Evolutionary conservation across 2,113 vertebrate species (phyloP).

Genomic region (Jacana jacana): DNA sequence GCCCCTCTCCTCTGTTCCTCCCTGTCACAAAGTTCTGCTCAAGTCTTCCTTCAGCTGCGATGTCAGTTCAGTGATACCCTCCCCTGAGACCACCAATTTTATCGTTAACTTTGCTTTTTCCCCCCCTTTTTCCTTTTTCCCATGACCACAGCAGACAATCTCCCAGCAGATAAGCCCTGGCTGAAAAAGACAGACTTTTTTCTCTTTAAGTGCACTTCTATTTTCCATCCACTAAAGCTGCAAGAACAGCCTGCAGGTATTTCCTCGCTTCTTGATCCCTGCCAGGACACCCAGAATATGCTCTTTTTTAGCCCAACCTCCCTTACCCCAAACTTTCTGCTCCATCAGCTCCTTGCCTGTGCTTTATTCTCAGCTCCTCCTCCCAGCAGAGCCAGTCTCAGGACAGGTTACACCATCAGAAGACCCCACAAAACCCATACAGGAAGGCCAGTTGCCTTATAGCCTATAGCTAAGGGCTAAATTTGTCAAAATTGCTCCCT

Average conservation of each 20-base stretch:
- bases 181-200: not conserved
- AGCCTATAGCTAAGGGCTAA: not conserved
- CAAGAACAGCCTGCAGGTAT: not conserved
- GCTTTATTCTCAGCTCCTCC: not conserved
- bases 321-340: not conserved
- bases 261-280: not conserved
- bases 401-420: not conserved
- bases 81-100: not conserved
- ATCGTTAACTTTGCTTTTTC: not conserved
- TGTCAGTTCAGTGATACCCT: not conserved
- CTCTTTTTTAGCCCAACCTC: not conserved
- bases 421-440: not conserved
- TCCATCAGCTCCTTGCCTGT: not conserved
- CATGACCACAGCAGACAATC: not conserved
- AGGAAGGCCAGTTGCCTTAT: not conserved
- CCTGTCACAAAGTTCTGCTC: not conserved
- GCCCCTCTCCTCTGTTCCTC: not conserved
- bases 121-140: not conserved
- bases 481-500: not conserved
- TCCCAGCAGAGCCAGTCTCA: not conserved
- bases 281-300: not conserved
- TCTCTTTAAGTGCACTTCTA: not conserved
- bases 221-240: not conserved
- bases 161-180: conserved; percentile 7
- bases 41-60: not conserved